Conservation (phyloP, 2,113 vertebrate species). For the Cebus imitator region DNA sequence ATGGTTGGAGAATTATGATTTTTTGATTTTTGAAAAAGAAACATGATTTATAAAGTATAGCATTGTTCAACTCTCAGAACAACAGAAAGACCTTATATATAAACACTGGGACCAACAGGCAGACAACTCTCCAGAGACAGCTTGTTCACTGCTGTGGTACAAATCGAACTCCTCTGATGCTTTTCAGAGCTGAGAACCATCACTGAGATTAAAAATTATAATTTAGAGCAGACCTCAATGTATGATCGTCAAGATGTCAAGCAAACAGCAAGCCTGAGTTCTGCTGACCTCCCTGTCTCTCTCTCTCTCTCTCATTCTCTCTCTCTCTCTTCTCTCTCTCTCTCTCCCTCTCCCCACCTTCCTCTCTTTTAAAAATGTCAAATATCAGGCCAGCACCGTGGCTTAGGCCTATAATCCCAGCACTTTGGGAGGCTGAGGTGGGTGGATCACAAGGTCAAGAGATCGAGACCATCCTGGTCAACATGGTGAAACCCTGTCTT, state of each 20-base stretch:
- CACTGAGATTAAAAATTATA: background rate
- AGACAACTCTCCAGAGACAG: background rate
- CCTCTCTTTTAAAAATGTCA: background rate
- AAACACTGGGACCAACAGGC: background rate
- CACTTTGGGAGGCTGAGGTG: too few species aligned
- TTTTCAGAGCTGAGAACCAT: background rate
- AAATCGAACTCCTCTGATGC: background rate
- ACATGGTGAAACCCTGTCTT: too few species aligned
- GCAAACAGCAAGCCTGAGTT: background rate
- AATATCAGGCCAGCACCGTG: too few species aligned
- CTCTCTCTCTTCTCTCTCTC: rapidly evolving
- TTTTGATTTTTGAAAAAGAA: background rate
- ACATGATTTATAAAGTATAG: background rate
- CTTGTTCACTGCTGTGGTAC: background rate
- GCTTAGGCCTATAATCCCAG: too few species aligned
- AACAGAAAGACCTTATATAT: background rate
- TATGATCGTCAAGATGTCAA: background rate
- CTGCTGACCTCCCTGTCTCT: background rate
- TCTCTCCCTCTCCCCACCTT: too few species aligned
- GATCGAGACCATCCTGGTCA: too few species aligned
- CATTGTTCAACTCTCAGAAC: background rate
- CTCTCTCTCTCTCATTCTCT: too few species aligned
- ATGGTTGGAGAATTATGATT: background rate
- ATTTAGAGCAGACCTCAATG: background rate
- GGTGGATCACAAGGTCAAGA: too few species aligned